Percentiles rank a stretch among this genome's conserved stretches.
phyloP scores from a whole-genome alignment of 2,888 invertebrate species.

The Ischnura elegans region DNA sequence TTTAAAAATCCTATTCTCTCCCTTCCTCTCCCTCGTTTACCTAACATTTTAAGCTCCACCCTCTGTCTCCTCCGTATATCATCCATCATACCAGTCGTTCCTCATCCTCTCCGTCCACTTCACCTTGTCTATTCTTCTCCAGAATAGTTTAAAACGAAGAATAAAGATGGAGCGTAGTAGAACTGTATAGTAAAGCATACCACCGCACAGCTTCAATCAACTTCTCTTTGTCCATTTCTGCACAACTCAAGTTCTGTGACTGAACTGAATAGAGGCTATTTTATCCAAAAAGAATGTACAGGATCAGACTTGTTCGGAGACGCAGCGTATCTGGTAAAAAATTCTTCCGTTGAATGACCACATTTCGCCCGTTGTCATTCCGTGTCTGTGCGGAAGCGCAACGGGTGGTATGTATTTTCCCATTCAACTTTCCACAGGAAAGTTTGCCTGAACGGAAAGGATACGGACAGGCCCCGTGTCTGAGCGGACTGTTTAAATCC shows the following conservation, averaged over 20 bases:
- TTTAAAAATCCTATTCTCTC: too few species aligned
- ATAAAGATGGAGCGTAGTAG: too few species aligned
- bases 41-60: too few species aligned
- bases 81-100: too few species aligned
- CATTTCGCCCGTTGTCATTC: neutral
- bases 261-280: neutral
- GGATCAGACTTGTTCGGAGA: neutral
- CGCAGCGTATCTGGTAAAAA: neutral
- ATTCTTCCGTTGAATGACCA: neutral
- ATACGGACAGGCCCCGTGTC: neutral
- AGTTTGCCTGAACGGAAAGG: neutral
- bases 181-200: neutral
- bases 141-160: too few species aligned
- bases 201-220: neutral
- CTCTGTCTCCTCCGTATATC: too few species aligned
- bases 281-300: neutral
- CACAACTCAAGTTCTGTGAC: neutral
- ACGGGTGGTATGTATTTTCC: neutral
- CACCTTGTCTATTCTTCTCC: too few species aligned
- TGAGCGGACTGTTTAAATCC: too few species aligned
- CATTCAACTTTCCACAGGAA: neutral
- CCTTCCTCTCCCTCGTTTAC: too few species aligned
- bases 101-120: too few species aligned
- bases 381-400: neutral
- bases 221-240: neutral